Evolutionary conservation across 2,113 vertebrate genomes (phyloP), one percentile per base, ranked within the genome.

Genomic region (Gyps fulvus): DNA sequence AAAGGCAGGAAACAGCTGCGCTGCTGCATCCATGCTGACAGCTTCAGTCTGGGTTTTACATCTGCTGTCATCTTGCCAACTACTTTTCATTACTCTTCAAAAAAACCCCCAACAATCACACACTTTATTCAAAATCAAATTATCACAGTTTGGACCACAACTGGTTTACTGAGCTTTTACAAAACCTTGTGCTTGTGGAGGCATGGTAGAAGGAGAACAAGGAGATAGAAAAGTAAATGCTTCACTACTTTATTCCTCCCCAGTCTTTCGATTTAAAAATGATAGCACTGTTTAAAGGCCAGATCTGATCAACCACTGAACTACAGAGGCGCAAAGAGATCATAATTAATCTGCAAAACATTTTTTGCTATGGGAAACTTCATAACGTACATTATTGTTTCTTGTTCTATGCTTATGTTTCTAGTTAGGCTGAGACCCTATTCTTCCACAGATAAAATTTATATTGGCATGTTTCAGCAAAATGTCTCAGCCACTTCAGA

Each of bases 111-210:
- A 21, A 21, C 7, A 74, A 79, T 23, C 9, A n/a, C 13, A 27
- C 34, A 17, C 49, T 38, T 66, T 77, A 83, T 93, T 97, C 80
- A 78, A 83, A 88, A 89, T 10, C 73, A 81, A 66, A 73, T 96
- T 93, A 85, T 59, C 38, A 61, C 15, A 21, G 21, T 85, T 71
- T 71, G 34, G 69, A 62, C 69, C 71, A 87, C 85, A 95, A 82
- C 27, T 81, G 91, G 34, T 93, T 96, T 92, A 83, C 66, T 67
- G 72, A 95, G 74, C 70, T 96, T 83, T 54, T 95, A 87, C 58
- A 97, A 95, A 95, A 84, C 32, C 18, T 91, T 36, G 45, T 62
- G 50, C 20, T 74, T 57, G 3, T 36, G 25, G 23, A 70, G 57
- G 1, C 16, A 47, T 0, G 8, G 58, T 10, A 67, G 54, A 45